Evolutionary conservation across 2,797 vertebrate species (phyloP).

Genomic region (Nannoperca australis): DNA sequence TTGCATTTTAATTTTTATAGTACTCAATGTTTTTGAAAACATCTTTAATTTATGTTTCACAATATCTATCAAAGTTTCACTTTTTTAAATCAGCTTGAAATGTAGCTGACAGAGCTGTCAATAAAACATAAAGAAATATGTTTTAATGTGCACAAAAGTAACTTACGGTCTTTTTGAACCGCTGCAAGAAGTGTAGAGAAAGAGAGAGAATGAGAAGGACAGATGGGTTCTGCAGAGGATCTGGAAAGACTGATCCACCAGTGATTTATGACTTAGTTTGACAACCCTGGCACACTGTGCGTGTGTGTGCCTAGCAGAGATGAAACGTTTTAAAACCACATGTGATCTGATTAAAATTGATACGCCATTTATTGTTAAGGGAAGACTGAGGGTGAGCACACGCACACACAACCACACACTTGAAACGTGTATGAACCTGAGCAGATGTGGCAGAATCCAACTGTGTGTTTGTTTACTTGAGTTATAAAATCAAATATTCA

Average conservation of each 20-base stretch:
- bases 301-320: conserved; percentile 47
- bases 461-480: conserved; percentile 26
- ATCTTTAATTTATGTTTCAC: neutral
- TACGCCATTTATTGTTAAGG: conserved; percentile 54
- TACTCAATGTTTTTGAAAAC: neutral
- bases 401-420: neutral
- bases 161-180: neutral
- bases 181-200: neutral
- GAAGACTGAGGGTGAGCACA: conserved; percentile 13
- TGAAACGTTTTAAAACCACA: conserved; percentile 62
- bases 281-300: conserved; percentile 64
- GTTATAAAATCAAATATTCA: conserved; percentile 17
- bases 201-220: conserved; percentile 16
- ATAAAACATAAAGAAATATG: too few relatives aligned
- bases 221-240: conserved; percentile 56
- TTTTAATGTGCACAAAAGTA: neutral
- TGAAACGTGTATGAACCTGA: conserved; percentile 36
- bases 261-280: conserved; percentile 76
- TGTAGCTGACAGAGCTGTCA: neutral
- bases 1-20: neutral
- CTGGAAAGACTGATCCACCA: conserved; percentile 67
- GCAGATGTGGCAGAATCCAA: conserved; percentile 12
- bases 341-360: conserved; percentile 71
- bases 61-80: neutral
- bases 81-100: neutral